A percentile compares a stretch with the other conserved stretches of the same genome.
These are phyloP conservation scores for Morone saxatilis DNA, from an alignment of 2,113 vertebrate species.

Conservation along the genomic window DNA sequence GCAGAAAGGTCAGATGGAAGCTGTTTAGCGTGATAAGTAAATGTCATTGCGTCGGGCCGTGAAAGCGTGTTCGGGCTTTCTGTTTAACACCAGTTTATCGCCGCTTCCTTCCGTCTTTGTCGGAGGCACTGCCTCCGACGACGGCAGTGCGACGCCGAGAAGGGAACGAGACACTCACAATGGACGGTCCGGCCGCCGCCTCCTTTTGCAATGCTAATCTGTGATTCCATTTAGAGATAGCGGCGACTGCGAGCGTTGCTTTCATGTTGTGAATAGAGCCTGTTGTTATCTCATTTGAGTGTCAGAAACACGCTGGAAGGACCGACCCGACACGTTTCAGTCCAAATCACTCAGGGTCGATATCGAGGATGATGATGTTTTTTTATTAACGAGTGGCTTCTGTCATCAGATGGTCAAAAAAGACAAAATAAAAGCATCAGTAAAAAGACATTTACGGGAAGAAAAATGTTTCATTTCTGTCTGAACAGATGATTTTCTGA, in stretches of 20 bases:
- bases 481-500: too few relatives aligned
- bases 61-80: constrained; percentile 73
- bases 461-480: too few relatives aligned
- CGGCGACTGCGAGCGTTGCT: constrained; percentile 17
- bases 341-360: neutral
- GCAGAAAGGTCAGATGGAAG: constrained; percentile 83
- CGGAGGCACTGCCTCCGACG: constrained; percentile 45
- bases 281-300: constrained; percentile 53
- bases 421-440: neutral
- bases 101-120: constrained; percentile 66
- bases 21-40: constrained; percentile 84
- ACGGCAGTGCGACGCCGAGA: constrained; percentile 31
- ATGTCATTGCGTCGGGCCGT: constrained; percentile 76
- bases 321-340: neutral
- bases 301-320: constrained; percentile 6
- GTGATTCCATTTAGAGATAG: constrained; percentile 72
- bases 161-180: constrained; percentile 69
- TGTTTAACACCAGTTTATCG: constrained; percentile 81
- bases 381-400: neutral
- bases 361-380: neutral
- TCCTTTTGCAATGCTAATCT: constrained; percentile 80
- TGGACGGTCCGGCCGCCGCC: constrained; percentile 50
- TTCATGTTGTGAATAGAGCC: constrained; percentile 66
- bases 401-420: neutral
- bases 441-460: too few relatives aligned